Percentiles rank a stretch among this genome's conserved stretches.
phyloP scores from a whole-genome alignment of 2,113 vertebrate genomes.

The Macrotis lagotis region DNA sequence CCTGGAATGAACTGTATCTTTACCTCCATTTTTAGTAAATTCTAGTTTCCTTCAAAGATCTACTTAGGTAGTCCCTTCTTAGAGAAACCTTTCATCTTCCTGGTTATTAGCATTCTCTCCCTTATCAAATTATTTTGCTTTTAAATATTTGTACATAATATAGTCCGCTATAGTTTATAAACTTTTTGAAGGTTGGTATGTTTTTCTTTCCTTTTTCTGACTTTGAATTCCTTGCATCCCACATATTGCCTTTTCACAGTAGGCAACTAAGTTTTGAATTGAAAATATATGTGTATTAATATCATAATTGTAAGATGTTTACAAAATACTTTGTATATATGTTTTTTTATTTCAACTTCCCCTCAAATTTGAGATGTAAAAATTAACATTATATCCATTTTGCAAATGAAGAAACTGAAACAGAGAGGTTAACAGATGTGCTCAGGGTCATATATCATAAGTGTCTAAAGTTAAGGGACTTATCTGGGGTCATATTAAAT shows the following conservation, averaged over 20 bases:
- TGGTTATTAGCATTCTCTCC: neutral
- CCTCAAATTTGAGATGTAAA: too few relatives aligned
- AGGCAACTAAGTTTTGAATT: too few relatives aligned
- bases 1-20: neutral
- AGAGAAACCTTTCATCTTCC: neutral
- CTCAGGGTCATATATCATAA: neutral
- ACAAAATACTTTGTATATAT: too few relatives aligned
- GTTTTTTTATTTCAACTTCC: too few relatives aligned
- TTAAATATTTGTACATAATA: neutral
- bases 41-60: neutral
- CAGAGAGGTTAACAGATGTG: neutral
- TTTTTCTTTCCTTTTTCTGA: neutral
- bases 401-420: neutral
- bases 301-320: too few relatives aligned
- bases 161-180: neutral
- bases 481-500: neutral
- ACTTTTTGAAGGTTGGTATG: neutral
- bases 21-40: neutral
- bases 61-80: neutral
- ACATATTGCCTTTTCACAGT: too few relatives aligned
- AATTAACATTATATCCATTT: neutral
- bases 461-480: neutral
- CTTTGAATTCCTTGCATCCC: neutral
- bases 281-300: too few relatives aligned
- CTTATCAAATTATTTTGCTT: neutral